Conservation (phyloP, 2,113 vertebrate genomes). For the Podocnemis expansa region DNA sequence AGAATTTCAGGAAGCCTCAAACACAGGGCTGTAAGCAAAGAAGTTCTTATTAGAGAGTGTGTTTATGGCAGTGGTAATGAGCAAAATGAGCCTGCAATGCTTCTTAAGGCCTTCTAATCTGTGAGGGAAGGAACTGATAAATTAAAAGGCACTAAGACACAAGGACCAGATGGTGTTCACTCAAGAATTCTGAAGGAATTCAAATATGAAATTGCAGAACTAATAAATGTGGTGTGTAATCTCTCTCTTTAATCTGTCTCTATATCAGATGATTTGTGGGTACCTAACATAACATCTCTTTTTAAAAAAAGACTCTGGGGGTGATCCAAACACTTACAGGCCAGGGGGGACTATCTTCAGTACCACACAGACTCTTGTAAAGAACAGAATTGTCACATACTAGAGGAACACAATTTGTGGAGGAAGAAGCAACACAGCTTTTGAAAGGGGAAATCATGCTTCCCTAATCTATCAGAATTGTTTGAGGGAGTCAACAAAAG, state of each 20-base stretch:
- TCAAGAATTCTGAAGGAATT: not conserved
- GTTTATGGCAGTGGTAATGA: not conserved
- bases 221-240: not conserved
- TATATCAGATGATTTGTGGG: not conserved
- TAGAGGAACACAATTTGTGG: not conserved
- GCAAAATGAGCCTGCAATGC: not conserved
- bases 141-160: not conserved
- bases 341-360: not conserved
- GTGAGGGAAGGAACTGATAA: not conserved
- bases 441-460: not conserved
- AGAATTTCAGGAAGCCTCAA: not conserved
- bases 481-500: not conserved
- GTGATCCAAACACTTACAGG: not conserved
- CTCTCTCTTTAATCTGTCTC: not conserved
- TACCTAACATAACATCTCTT: not conserved
- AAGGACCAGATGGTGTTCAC: not conserved
- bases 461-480: not conserved
- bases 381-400: not conserved
- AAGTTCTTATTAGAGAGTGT: not conserved
- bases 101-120: not conserved
- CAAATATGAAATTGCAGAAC: not conserved
- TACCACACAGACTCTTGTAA: not conserved
- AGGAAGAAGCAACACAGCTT: not conserved
- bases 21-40: not conserved
- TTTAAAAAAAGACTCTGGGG: not conserved